Base-by-base conservation (phyloP, 1,140 invertebrate genomes). In the Lepidostoma basale region DNA sequence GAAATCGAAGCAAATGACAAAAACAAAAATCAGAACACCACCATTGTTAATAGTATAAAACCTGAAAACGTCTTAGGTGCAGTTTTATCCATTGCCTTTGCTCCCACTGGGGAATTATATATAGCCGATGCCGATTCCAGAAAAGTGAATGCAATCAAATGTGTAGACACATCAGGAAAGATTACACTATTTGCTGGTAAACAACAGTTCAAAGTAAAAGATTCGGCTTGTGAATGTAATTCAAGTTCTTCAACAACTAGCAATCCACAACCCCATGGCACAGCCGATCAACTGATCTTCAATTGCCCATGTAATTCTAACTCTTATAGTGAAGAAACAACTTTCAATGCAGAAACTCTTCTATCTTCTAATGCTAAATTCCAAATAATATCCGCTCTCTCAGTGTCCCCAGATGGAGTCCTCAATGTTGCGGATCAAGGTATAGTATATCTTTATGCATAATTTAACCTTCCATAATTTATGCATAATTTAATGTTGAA, bases 381-480 rank as follows among this genome's bases (percentile, higher is more conserved):
- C 77, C 93, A 92, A 69, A 90, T 94, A 0, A 94, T 97, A 77
- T 96, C 95, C 4, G 94, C 95, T 2, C 86, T 98, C 5, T 91
- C 95, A 2, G 94, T 98, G 2, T 94, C 95, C 10, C 95, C 96
- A 33, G 95, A 98, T 78, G 95, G 95, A 0, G 91, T 96, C 25
- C 82, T 98, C 3, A 94, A 98, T 80, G 90, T 98, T 23, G 94
- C 95, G 14, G 97, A 98, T 81, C 96, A 97, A 85, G 94, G 91
- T 77, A 87, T 26, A 47, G 39, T 65, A 42, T 30, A 62, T 60
- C 60, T 62, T 25, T 39, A 54, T 63, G 18, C 22, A 22, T 26
- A n/a, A n/a, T n/a, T n/a, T n/a, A n/a, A n/a, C n/a, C n/a, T n/a
- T n/a, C n/a, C n/a, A n/a, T n/a, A n/a, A n/a, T n/a, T n/a, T n/a